A percentile compares a stretch with the other conserved stretches of the same genome.
Conservation (phyloP, 2,888 invertebrate genomes). For the Sepiola atlantica region DNA sequence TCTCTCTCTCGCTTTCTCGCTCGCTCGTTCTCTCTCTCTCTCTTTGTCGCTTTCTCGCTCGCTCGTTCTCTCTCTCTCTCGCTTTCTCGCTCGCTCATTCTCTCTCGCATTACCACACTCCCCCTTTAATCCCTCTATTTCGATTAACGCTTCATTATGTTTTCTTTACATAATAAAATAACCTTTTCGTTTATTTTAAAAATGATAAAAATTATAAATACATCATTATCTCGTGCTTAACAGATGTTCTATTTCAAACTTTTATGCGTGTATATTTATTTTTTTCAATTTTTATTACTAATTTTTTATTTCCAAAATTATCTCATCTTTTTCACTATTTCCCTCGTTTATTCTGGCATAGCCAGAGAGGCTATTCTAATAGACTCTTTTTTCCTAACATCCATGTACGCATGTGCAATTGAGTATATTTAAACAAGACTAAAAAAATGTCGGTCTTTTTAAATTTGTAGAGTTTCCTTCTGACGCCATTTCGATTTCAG, state of each 20-base stretch:
- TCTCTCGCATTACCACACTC: too few species aligned
- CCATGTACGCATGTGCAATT: background rate
- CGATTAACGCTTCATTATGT: too few species aligned
- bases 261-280: background rate
- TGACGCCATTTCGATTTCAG: background rate
- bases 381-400: background rate
- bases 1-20: too few species aligned
- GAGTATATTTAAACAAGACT: background rate
- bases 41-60: too few species aligned
- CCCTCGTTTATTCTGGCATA: too few species aligned
- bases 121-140: too few species aligned
- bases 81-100: too few species aligned
- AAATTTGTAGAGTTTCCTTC: background rate
- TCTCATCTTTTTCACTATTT: background rate
- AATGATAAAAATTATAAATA: background rate
- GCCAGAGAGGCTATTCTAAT: too few species aligned
- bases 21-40: too few species aligned
- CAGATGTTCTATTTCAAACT: background rate
- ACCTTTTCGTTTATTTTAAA: background rate
- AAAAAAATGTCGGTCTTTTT: background rate
- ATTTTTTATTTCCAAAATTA: background rate
- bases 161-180: background rate
- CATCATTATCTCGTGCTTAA: background rate
- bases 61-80: too few species aligned
- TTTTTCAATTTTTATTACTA: too few species aligned